Base-by-base conservation (phyloP, 2,797 vertebrate genomes). In the Coracias cyanogaster region DNA sequence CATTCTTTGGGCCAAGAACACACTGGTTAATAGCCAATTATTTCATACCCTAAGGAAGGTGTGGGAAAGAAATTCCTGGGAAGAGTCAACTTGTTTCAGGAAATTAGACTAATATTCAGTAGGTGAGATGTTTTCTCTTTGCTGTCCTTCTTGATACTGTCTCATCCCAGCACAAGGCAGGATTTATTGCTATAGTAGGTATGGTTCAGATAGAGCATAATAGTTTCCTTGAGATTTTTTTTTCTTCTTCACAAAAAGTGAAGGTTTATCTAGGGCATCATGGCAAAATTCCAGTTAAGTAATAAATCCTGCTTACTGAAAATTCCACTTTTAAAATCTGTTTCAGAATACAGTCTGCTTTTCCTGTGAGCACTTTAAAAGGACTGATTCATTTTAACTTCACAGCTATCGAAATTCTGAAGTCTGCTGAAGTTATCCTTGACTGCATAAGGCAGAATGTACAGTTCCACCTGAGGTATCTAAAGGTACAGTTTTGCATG, bases 41-140 rank as follows among this genome's bases (percentile, higher is more conserved):
- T 95, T 95, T 96, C 76, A 78, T 92, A 41, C 81, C 90, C 86
- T 92, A n/a, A 89, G 92, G 91, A 94, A 90, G 48, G 82, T 80
- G 85, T 69, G 33, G 48, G 52, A 58, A 91, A 85, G 41, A 84
- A 82, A 67, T 81, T 96, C n/a, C 90, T 58, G 64, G 64, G 88
- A 89, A 77, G 43, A 96, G 48, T 70, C 73, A 90, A 33, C 64
- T 86, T 77, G 49, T 89, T 95, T 82, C 82, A 58, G 71, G 90
- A 96, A 93, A 87, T 82, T 29, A 88, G 79, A 51, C 78, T 80
- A 83, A 80, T 92, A 86, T 82, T 82, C 70, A 43, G 28, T 86
- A 91, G 91, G 94, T 91, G 87, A 94, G 62, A 88, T 83, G 29
- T 66, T 96, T 96, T 94, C 72, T 52, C 12, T 83, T 76, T 91